Conservation (phyloP, 2,113 vertebrate genomes). For the Dipodomys stephensi region DNA sequence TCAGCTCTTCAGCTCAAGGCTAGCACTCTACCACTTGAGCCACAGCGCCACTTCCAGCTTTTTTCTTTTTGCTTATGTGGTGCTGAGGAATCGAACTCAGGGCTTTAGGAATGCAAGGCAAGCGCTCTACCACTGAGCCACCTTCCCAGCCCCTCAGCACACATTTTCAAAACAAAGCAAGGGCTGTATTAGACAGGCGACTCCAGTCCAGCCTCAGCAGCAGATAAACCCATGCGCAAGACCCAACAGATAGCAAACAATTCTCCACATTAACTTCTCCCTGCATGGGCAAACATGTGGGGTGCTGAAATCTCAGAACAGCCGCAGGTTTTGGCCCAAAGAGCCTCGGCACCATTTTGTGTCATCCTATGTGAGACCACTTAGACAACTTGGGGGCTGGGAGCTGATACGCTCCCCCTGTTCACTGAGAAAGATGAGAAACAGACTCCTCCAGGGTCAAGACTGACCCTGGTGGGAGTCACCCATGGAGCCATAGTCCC, state of each 20-base stretch:
- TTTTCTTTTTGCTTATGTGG: no score
- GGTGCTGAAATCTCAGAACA: neutral
- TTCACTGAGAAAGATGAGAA: conserved; percentile 16
- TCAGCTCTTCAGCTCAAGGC: no score
- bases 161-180: conserved; percentile 23
- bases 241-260: neutral
- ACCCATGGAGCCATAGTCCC: neutral
- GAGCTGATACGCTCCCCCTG: neutral
- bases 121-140: no score
- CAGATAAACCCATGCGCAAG: neutral
- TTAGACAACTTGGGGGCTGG: neutral
- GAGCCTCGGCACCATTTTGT: neutral
- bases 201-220: neutral
- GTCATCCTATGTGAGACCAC: no score
- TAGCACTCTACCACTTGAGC: no score
- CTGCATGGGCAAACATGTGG: neutral
- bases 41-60: no score
- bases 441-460: neutral
- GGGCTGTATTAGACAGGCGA: neutral
- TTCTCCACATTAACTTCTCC: neutral
- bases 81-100: no score
- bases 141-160: neutral
- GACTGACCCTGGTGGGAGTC: neutral
- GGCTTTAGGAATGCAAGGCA: no score
- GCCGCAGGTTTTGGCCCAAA: neutral